Conservation (phyloP, 1,140 invertebrate species). For the Colletes gigas region DNA sequence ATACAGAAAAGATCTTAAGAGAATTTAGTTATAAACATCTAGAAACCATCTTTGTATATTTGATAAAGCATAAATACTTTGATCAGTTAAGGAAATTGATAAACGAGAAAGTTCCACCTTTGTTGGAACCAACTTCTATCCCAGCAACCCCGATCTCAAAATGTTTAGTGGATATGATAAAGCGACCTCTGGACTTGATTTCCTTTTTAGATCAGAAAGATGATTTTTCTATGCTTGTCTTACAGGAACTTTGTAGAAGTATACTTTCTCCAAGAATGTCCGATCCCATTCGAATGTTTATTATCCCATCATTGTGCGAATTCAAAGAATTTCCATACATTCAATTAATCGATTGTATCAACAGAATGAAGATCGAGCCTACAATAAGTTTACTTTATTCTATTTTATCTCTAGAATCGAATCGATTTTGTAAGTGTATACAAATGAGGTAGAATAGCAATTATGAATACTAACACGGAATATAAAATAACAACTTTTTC, state of each 20-base stretch:
- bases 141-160: constrained; percentile 89
- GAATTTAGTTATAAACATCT: constrained; percentile 73
- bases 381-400: constrained; percentile 83
- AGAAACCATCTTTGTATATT: constrained; percentile 73
- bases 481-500: constrained; percentile 15
- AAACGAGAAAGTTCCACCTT: constrained; percentile 86
- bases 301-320: constrained; percentile 81
- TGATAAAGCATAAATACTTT: constrained; percentile 85
- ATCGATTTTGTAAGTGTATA: constrained; percentile 82
- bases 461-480: neutral
- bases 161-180: constrained; percentile 88
- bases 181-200: constrained; percentile 85
- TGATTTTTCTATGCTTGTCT: constrained; percentile 74
- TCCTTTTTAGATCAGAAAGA: constrained; percentile 60
- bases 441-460: constrained; percentile 2
- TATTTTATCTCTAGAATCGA: constrained; percentile 85
- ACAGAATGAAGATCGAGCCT: constrained; percentile 73
- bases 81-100: constrained; percentile 86
- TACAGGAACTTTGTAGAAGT: constrained; percentile 71
- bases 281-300: constrained; percentile 76
- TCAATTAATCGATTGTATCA: constrained; percentile 79
- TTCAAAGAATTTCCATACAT: constrained; percentile 79
- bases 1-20: constrained; percentile 79
- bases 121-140: constrained; percentile 85
- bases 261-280: constrained; percentile 76